These are phyloP conservation scores for Batillaria attramentaria DNA, from an alignment of 1,140 invertebrate genomes.

Conservation along the genomic window DNA sequence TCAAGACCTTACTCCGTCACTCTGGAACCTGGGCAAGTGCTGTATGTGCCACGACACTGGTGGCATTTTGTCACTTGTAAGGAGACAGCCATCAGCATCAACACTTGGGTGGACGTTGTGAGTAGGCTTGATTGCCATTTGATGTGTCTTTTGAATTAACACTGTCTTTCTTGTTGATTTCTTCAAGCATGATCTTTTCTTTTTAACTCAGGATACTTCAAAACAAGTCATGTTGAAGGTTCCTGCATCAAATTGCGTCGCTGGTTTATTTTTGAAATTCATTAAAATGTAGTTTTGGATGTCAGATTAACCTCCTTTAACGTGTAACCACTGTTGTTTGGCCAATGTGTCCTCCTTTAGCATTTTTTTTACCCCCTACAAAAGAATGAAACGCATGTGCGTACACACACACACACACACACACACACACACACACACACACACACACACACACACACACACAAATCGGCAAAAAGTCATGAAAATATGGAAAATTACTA, in stretches of 20 bases:
- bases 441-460: not conserved
- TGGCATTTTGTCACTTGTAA: slow-evolving; percentile 96
- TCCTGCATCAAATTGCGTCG: too few species aligned
- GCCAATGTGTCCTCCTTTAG: too few species aligned
- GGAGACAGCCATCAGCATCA: slow-evolving; percentile 82
- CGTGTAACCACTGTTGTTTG: too few species aligned
- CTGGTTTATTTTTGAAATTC: too few species aligned
- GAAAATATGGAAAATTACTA: not conserved
- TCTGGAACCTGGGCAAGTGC: slow-evolving; percentile 83
- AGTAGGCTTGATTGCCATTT: slow-evolving; percentile 71
- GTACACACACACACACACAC: not conserved
- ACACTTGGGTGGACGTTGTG: slow-evolving; percentile 83
- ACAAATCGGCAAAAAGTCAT: not conserved
- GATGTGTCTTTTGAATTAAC: slow-evolving; percentile 80
- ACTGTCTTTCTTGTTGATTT: too few species aligned
- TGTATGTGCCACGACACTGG: slow-evolving; percentile 92
- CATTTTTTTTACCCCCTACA: too few species aligned
- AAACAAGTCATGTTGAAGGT: too few species aligned
- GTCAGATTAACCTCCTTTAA: too few species aligned
- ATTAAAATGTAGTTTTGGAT: too few species aligned
- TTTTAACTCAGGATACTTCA: too few species aligned
- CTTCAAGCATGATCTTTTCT: too few species aligned
- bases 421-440: slow-evolving; percentile 11
- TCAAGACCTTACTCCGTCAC: not conserved
- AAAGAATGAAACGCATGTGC: too few species aligned